Evolutionary conservation across 2,797 vertebrate species (phyloP), one percentile per base, ranked within the genome.

Genomic region (Acrossocheilus fasciatus): DNA sequence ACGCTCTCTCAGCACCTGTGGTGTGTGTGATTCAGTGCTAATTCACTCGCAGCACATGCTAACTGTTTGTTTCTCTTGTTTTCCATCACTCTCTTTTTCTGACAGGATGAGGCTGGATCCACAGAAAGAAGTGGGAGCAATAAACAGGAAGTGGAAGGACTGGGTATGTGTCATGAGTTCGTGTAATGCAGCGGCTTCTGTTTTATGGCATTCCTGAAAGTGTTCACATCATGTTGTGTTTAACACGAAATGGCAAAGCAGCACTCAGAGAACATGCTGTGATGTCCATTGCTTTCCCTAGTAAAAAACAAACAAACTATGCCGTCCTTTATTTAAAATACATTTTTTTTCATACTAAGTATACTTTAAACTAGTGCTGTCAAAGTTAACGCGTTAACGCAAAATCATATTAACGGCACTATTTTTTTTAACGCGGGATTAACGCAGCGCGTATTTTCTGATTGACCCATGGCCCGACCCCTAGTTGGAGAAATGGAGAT

Each of bases 121-220:
- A 82, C 90, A 90, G 90, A 91, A 89, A 92, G 92, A 95, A 95
- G 91, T 88, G 96, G 96, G 91, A 96, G 93, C 74, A 93, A 94
- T 92, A 92, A 92, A 64, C 90, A 90, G 4, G 95, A 95, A 80
- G 91, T 91, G 91, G 85, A 91, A 84, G 94, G 95, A 91, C 90
- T 93, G 26, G 96, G 98, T 98, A 95, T 86, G 92, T 91, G 88
- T 89, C 75, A 88, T 81, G 73, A 3, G 91, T 18, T 59, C 5
- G 26, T 64, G 4, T 26, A 64, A 4, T 30, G 11, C n/a, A 30
- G 62, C 5, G 11, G 20, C 43, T 59, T 26, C 7, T 17, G 30
- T 54, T 82, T 59, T 26, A 62, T 45, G 4, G 26, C 64, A 17
- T 57, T 36, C 2, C 26, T 68, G 5, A 5, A 81, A 34, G 34